Evolutionary conservation across 2,888 invertebrate species (phyloP).

Genomic region (Eucriotettix oculatus): DNA sequence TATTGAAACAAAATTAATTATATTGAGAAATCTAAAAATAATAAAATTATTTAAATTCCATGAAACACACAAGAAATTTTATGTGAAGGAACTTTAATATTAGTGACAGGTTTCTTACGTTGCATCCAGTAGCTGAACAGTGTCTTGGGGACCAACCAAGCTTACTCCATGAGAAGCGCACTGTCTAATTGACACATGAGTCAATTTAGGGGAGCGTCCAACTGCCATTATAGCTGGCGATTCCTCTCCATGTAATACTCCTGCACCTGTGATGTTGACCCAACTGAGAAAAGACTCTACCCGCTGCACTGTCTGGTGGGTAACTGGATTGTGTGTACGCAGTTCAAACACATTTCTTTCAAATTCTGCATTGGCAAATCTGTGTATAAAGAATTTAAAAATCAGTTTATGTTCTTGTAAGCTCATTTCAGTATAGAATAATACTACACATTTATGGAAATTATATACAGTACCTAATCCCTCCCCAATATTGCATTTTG

Average conservation of each 20-base stretch:
- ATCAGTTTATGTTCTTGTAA: too few relatives aligned
- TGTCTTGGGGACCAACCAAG: constrained; percentile 72
- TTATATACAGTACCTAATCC: constrained; percentile 39
- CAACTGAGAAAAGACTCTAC: constrained; percentile 63
- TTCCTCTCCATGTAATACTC: constrained; percentile 87
- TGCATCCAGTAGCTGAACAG: constrained; percentile 55
- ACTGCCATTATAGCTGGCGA: constrained; percentile 84
- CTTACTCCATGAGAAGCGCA: constrained; percentile 87
- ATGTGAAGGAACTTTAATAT: background rate
- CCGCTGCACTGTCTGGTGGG: constrained; percentile 50
- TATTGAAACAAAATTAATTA: background rate
- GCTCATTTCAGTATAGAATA: too few relatives aligned
- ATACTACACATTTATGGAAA: too few relatives aligned
- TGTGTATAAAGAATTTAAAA: constrained; percentile 10
- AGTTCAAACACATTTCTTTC: constrained; percentile 72
- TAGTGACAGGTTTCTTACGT: constrained; percentile 19
- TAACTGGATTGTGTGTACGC: constrained; percentile 63
- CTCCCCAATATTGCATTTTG: constrained; percentile 80
- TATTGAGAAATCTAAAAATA: background rate
- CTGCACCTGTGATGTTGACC: constrained; percentile 79
- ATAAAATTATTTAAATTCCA: background rate
- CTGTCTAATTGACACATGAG: constrained; percentile 64
- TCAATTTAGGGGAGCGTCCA: constrained; percentile 65
- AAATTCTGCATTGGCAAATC: constrained; percentile 79
- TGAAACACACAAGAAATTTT: background rate